A percentile compares a stretch with the other conserved stretches of the same genome.
Evolutionary conservation across 2,888 invertebrate species (phyloP).

Genomic region (Latrodectus hesperus): DNA sequence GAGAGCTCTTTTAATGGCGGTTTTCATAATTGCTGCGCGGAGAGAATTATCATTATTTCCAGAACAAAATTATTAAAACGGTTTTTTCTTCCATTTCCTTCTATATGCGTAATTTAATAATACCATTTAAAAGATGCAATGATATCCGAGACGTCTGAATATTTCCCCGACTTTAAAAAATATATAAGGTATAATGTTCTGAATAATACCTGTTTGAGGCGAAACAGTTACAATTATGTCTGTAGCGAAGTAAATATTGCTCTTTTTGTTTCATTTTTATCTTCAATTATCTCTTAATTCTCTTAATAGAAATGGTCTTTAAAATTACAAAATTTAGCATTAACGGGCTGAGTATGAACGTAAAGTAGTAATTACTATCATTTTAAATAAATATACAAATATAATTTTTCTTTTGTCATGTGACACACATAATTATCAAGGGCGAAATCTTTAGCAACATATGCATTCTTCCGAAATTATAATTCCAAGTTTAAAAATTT

Average conservation of each 20-base stretch:
- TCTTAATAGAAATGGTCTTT: neutral
- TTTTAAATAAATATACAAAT: no score
- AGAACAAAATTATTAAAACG: constrained; percentile 22
- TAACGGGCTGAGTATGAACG: neutral
- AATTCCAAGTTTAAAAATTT: no score
- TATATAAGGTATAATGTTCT: neutral
- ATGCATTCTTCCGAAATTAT: no score
- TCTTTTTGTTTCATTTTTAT: neutral
- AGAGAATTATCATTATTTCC: constrained; percentile 40
- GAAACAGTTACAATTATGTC: neutral
- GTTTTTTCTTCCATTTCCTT: constrained; percentile 4
- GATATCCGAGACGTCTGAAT: neutral
- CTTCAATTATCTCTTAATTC: neutral
- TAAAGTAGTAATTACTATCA: no score
- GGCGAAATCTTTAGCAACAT: no score
- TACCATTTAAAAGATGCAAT: neutral
- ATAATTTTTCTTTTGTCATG: no score
- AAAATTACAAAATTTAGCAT: neutral
- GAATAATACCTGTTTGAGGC: neutral
- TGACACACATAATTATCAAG: no score
- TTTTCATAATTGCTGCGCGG: neutral
- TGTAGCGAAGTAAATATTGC: neutral
- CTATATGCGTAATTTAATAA: neutral
- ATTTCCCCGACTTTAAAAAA: neutral
- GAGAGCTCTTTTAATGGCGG: constrained; percentile 33